Base-by-base conservation (phyloP, 2,113 vertebrate species). In the Redunca redunca region DNA sequence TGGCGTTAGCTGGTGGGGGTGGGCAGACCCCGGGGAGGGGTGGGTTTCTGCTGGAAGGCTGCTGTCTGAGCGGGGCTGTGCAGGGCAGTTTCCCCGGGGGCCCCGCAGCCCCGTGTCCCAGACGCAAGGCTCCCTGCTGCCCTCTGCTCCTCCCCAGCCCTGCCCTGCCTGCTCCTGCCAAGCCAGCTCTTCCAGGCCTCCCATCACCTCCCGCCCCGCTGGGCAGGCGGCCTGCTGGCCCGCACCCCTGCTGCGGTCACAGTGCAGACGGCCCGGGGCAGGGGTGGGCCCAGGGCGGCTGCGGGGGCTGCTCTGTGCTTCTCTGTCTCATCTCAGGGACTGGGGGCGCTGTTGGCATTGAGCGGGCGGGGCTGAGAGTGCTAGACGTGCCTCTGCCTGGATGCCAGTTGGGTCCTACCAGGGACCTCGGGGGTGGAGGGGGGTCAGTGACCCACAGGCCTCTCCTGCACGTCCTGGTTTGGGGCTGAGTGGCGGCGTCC, bases 161-260 rank as follows among this genome's bases (percentile, higher is more conserved):
- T 26, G n/a, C 25, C 16, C 67, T 23, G 11, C 40, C 50, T 46
- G 52, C 2, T 57, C 40, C 23, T 36, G 48, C 60, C 1, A 17
- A 13, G 2, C n/a, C 14, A 0, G 36, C 25, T 7, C 48, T 87
- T 14, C 3, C 17, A 46, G 23, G 43, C 23, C 4, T 1, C 19
- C 43, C 4, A 48, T 67, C 48, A 74, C 0, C 28, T 15, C 26
- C 11, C 1, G 57, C 30, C 53, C 30, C 55, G 23, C 28, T 13
- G 7, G 48, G 26, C 11, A 2, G 15, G 87, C 1, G 16, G 1
- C 33, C 30, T 17, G 30, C 64, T 40, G 30, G 6, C 40, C 0
- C 0, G 17, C 23, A 8, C 2, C 1, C 36, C 43, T 16, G 46
- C 77, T 33, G 2, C 7, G 26, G 4, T n/a, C 11, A 14, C n/a